Base-by-base conservation (phyloP, 2,797 vertebrate genomes). In the Sitta carolinensis region DNA sequence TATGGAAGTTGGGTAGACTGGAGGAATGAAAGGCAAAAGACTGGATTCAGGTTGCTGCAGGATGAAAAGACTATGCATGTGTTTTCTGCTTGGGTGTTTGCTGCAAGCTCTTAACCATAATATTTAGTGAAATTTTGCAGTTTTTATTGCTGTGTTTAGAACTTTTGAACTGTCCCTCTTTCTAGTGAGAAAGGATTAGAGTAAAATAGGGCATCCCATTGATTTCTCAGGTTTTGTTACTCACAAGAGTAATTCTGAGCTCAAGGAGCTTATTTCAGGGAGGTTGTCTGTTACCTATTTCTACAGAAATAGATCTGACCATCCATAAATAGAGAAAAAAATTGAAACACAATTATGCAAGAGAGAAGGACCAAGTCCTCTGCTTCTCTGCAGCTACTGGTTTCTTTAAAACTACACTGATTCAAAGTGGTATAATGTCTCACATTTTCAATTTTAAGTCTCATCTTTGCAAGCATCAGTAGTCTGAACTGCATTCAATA, bases 401-500 rank as follows among this genome's bases (percentile, higher is more conserved):
- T 87, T 93, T 89, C 68, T 34, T n/a, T 83, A 78, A 87, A 92
- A 80, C 22, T 64, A 38, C 58, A 47, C 45, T 50, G 61, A 90
- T 63, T 84, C 57, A 67, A 75, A 94, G 55, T 5, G 10, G 20
- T 32, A 72, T 67, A 73, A 70, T 40, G 10, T 47, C 48, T 79
- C 9, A 0, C 38, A 66, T 80, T 91, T 89, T 89, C 66, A 66
- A 22, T 45, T 85, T 90, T 73, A 79, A 89, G 81, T 72, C 54
- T 87, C 13, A 5, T 62, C 78, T 93, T 80, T 96, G 93, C 97
- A 97, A 96, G 96, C 93, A 84, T 91, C 83, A 91, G 88, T 85
- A 93, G 91, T 93, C 95, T 97, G 95, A 97, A 94, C 80, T 86
- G 84, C 91, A 94, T 97, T 97, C 95, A 96, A 86, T 48, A 84